These are phyloP conservation scores for Gobius niger DNA, from an alignment of 2,113 vertebrate genomes.

Conservation along the genomic window DNA sequence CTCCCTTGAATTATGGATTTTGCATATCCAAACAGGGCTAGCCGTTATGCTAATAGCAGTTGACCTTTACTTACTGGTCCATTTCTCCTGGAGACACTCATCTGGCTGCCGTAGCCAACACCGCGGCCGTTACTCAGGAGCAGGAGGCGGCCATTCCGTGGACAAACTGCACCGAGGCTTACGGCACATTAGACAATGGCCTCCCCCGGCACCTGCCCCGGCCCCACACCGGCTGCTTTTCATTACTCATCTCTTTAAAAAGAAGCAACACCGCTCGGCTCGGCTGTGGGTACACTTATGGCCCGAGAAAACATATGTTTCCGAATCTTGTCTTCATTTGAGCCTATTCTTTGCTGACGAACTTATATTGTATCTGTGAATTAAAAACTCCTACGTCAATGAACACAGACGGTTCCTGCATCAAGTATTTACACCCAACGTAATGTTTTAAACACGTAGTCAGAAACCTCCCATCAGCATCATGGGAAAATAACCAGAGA, in stretches of 20 bases:
- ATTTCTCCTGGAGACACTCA: constrained; percentile 60
- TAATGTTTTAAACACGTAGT: no score
- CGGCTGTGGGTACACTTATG: not conserved
- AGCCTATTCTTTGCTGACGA: no score
- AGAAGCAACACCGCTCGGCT: not conserved
- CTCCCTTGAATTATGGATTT: constrained; percentile 71
- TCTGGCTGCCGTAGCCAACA: constrained; percentile 44
- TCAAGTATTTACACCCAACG: no score
- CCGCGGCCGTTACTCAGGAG: constrained; percentile 30
- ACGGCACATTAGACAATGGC: constrained; percentile 38
- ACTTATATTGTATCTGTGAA: no score
- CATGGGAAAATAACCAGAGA: no score
- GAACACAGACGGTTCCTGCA: no score
- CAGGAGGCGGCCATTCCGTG: constrained; percentile 33
- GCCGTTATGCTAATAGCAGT: constrained; percentile 64
- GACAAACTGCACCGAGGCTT: constrained; percentile 26
- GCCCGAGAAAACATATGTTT: not conserved
- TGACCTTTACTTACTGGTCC: constrained; percentile 72
- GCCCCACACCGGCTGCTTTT: constrained; percentile 13
- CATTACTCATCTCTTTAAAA: constrained; percentile 17
- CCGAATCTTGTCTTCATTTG: no score
- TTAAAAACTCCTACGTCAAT: no score
- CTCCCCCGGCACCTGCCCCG: constrained; percentile 19
- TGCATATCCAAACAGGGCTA: constrained; percentile 64
- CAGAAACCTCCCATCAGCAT: no score